phyloP scores from a whole-genome alignment of 2,888 invertebrate species.

The Ctena decussata region DNA sequence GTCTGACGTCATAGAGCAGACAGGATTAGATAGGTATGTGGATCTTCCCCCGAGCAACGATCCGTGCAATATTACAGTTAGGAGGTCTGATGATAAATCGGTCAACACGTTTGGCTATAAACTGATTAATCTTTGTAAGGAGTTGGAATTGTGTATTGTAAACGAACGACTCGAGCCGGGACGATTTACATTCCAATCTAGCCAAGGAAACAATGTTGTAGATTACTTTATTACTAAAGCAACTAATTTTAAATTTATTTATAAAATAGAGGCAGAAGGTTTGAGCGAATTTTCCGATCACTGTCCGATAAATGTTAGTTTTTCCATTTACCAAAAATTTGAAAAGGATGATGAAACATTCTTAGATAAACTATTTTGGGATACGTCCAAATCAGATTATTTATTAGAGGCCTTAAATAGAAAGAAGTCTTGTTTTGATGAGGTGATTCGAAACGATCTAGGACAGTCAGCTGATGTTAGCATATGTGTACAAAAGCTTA shows the following conservation, averaged over 20 bases:
- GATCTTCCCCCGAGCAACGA: background rate
- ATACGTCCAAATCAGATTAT: background rate
- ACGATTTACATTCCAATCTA: background rate
- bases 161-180: background rate
- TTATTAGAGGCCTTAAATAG: background rate
- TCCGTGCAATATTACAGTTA: background rate
- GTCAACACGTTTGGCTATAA: background rate
- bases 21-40: background rate
- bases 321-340: background rate
- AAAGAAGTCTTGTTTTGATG: background rate
- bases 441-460: too few relatives aligned
- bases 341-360: too few relatives aligned
- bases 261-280: background rate
- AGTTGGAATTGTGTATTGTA: background rate
- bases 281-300: constrained; percentile 18
- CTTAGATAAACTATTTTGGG: background rate
- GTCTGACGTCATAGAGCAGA: background rate
- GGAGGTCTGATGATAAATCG: too few relatives aligned
- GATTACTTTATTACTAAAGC: background rate
- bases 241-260: background rate
- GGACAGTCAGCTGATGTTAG: too few relatives aligned
- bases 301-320: background rate
- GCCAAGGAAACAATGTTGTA: background rate
- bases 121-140: background rate
- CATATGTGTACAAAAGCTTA: too few relatives aligned